These are phyloP conservation scores for Cheilosia vulpina DNA, from an alignment of 2,888 invertebrate species.

Conservation along the genomic window DNA sequence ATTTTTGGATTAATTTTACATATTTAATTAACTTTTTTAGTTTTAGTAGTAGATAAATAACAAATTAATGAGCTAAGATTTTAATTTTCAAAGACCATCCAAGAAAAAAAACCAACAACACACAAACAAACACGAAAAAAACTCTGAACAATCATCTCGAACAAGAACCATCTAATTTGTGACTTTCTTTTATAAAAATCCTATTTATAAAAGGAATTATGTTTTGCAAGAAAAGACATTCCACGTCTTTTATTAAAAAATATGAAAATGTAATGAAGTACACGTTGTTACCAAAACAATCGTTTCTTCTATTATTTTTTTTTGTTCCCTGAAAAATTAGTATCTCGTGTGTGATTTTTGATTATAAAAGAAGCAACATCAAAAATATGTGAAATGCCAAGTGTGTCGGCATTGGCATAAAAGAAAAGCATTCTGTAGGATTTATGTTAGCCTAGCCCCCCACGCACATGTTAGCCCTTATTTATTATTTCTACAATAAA, in stretches of 20 bases:
- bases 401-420: slow-evolving; percentile 2
- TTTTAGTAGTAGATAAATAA: slow-evolving; percentile 70
- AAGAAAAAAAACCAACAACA: slow-evolving; percentile 1
- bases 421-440: neutral
- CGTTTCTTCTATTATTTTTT: slow-evolving; percentile 2
- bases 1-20: slow-evolving; percentile 60
- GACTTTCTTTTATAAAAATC: slow-evolving; percentile 14
- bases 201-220: slow-evolving; percentile 30
- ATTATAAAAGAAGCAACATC: slow-evolving; percentile 2
- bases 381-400: neutral
- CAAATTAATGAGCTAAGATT: slow-evolving; percentile 66
- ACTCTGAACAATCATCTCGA: slow-evolving; percentile 33
- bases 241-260: slow-evolving; percentile 49
- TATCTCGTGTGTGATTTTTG: slow-evolving; percentile 33
- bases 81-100: slow-evolving; percentile 38
- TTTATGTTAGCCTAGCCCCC: slow-evolving; percentile 17
- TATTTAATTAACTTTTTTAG: slow-evolving; percentile 61
- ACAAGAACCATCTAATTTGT: slow-evolving; percentile 15
- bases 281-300: slow-evolving; percentile 1
- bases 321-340: neutral
- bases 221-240: slow-evolving; percentile 60
- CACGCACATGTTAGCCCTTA: slow-evolving; percentile 19
- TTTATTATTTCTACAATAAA: slow-evolving; percentile 28
- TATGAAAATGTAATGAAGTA: neutral
- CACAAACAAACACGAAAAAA: no score